Base-by-base conservation (phyloP, 2,888 invertebrate species). In the Thysanoteuthis rhombus region DNA sequence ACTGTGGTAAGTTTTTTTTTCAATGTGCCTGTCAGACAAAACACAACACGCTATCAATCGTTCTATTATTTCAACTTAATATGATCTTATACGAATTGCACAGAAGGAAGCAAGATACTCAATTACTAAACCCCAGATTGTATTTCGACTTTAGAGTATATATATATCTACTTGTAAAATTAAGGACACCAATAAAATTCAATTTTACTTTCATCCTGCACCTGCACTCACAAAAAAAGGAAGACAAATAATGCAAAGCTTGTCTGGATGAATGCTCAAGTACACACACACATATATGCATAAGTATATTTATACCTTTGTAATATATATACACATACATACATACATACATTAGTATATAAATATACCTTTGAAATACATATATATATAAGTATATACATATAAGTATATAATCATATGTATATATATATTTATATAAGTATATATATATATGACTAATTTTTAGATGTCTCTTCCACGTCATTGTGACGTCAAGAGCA, bases 361-460 rank as follows among this genome's bases (percentile, higher is more conserved):
- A 39, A 39, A 19, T 90, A 90, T 90, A 90, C n/a, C n/a, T n/a
- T n/a, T n/a, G n/a, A n/a, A n/a, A n/a, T n/a, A n/a, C n/a, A n/a
- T n/a, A n/a, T n/a, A n/a, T n/a, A n/a, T n/a, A n/a, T n/a, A n/a
- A n/a, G 28, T 89, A 89, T 89, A 89, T 89, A 89, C 28, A 89
- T 89, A 89, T 89, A 89, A 28, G 28, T 89, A 89, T 90, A 90
- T 90, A 90, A 36, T 36, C 36, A 90, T 90, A 90, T 90, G 39
- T 90, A 90, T 39, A 39, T 90, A 90, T 39, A 39, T 39, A 90
- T 90, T 39, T 90, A 90, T 90, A 39, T 90, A 39, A 39, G 22
- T 90, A 90, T 90, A 25, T 90, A 39, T 90, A 19, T 90, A 90
- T 90, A 90, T 90, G 42, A 90, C 10, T 90, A 90, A 90, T 90